A percentile compares a stretch with the other conserved stretches of the same genome.
Conservation (phyloP, 2,888 invertebrate genomes). For the Hemithea aestivaria region DNA sequence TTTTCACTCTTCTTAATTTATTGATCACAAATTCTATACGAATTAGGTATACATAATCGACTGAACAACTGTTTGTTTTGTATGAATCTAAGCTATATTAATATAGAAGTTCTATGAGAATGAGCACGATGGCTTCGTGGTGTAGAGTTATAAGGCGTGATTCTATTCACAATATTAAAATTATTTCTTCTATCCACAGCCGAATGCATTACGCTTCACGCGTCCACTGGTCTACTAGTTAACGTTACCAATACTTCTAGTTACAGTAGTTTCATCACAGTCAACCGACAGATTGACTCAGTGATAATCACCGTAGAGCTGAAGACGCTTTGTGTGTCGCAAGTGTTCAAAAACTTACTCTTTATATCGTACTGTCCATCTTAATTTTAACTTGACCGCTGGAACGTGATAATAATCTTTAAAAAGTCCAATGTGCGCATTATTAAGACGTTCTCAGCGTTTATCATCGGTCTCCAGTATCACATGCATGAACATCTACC, state of each 20-base stretch:
- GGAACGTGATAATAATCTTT: conserved; percentile 52
- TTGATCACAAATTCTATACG: conserved; percentile 64
- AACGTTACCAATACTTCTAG: too few relatives aligned
- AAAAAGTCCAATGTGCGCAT: conserved; percentile 30
- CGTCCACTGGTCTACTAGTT: conserved; percentile 35
- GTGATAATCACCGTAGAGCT: conserved; percentile 22
- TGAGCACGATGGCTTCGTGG: conserved; percentile 35
- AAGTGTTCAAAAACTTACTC: conserved; percentile 65
- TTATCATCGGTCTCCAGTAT: conserved; percentile 41
- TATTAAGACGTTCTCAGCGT: conserved; percentile 53
- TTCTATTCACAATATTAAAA: conserved; percentile 33
- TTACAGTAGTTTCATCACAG: too few relatives aligned
- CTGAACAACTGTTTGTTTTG: conserved; percentile 44
- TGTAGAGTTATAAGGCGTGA: conserved; percentile 46
- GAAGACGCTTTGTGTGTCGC: conserved; percentile 71
- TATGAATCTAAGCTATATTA: conserved; percentile 47
- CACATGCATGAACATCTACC: conserved; percentile 44
- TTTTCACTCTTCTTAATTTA: conserved; percentile 67
- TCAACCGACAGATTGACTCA: too few relatives aligned
- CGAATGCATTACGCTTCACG: conserved; percentile 44
- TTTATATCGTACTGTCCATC: conserved; percentile 75
- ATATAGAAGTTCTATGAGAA: conserved; percentile 36
- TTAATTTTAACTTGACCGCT: conserved; percentile 46
- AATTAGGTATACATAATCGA: conserved; percentile 52
- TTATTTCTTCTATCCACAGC: conserved; percentile 53